phyloP scores from a whole-genome alignment of 2,797 vertebrate genomes.

The Eulemur mongoz region DNA sequence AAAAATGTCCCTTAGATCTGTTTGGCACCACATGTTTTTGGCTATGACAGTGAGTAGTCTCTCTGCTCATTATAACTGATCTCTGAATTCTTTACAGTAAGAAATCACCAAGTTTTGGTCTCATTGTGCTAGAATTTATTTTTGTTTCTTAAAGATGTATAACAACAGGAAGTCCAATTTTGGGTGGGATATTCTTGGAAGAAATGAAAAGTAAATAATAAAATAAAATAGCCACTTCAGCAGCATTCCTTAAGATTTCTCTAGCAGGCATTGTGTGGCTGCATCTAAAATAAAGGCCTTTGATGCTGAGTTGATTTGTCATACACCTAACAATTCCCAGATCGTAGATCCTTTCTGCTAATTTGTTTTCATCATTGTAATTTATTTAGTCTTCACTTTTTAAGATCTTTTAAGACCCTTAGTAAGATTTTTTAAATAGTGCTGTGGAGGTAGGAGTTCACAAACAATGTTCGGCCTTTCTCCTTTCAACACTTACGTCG shows the following conservation, averaged over 20 bases:
- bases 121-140: constrained; percentile 32
- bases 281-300: constrained; percentile 26
- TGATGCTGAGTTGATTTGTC: constrained; percentile 12
- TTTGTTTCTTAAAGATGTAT: constrained; percentile 59
- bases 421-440: constrained; percentile 34
- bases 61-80: constrained; percentile 47
- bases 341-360: constrained; percentile 22
- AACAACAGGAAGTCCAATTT: constrained; percentile 12
- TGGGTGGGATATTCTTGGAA: not conserved
- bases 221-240: not conserved
- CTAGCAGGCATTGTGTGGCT: not conserved
- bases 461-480: not conserved
- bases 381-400: constrained; percentile 31
- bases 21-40: not conserved
- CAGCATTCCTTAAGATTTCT: not conserved
- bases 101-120: not conserved
- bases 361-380: not conserved
- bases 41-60: not conserved
- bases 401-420: constrained; percentile 11
- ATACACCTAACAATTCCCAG: not conserved
- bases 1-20: not conserved
- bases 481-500: too few species aligned
- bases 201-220: constrained; percentile 40
- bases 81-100: not conserved
- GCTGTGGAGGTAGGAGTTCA: not conserved